Percentiles rank a stretch among this genome's conserved stretches.
phyloP scores from a whole-genome alignment of 2,888 invertebrate genomes.

The Andrena haemorrhoa region DNA sequence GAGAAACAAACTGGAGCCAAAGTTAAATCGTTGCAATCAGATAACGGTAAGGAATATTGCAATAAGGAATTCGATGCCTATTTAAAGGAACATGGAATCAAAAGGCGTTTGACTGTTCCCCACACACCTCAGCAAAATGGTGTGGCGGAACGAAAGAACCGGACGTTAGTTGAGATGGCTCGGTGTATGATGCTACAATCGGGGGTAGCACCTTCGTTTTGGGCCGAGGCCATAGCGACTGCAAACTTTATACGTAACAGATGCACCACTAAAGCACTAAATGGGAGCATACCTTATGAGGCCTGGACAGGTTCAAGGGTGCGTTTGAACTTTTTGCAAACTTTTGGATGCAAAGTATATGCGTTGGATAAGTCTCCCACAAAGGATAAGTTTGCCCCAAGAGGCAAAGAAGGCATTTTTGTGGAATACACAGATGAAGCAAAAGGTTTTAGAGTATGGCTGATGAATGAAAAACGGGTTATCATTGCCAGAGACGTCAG shows the following conservation, averaged over 20 bases:
- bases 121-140: background rate
- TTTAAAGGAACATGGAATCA: background rate
- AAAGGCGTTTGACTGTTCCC: background rate
- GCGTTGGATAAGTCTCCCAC: background rate
- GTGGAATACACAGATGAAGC: too few species aligned
- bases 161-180: background rate
- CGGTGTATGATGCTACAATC: constrained; percentile 3
- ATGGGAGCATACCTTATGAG: background rate
- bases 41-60: constrained; percentile 10
- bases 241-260: background rate
- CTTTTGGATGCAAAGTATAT: background rate
- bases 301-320: background rate
- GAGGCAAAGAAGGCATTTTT: background rate
- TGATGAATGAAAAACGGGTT: too few species aligned
- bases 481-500: too few species aligned
- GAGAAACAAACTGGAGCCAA: background rate
- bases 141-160: too few species aligned
- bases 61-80: background rate
- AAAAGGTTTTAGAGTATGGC: background rate
- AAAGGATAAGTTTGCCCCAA: background rate
- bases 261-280: background rate
- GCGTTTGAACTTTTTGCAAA: background rate
- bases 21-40: constrained; percentile 19
- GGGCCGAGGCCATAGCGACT: background rate
- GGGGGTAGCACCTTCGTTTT: background rate